A percentile compares a stretch with the other conserved stretches of the same genome.
These are phyloP conservation scores for Anser cygnoides DNA, from an alignment of 2,113 vertebrate species.

Conservation along the genomic window DNA sequence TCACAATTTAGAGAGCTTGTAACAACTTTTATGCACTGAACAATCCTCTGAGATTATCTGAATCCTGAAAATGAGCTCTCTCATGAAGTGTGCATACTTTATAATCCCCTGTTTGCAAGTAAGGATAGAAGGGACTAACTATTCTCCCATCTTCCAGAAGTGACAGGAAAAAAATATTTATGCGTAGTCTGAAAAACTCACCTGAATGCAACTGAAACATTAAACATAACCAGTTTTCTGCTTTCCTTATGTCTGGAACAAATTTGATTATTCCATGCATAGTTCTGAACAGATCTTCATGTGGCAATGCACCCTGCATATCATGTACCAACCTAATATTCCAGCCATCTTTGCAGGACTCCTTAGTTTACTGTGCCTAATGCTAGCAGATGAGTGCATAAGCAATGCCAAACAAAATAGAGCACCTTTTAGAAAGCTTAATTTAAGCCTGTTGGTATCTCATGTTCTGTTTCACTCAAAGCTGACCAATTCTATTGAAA, in stretches of 20 bases:
- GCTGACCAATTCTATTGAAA: neutral
- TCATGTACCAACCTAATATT: neutral
- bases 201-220: slow-evolving; percentile 9
- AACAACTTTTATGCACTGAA: neutral
- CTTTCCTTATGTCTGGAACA: slow-evolving; percentile 27
- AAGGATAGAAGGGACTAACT: neutral
- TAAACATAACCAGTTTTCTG: slow-evolving; percentile 9
- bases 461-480: neutral
- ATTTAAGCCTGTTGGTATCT: neutral
- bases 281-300: slow-evolving; percentile 40
- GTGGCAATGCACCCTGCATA: neutral
- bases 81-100: neutral
- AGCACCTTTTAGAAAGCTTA: neutral
- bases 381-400: neutral
- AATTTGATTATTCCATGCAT: slow-evolving; percentile 14
- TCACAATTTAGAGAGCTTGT: neutral
- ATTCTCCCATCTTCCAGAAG: neutral
- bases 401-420: neutral
- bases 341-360: neutral
- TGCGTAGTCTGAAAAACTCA: neutral
- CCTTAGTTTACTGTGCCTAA: neutral
- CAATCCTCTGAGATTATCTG: neutral
- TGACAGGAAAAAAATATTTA: neutral
- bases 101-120: neutral
- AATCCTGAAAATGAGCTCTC: neutral